Base-by-base conservation (phyloP, 2,888 invertebrate species). In the Lymantria dispar region DNA sequence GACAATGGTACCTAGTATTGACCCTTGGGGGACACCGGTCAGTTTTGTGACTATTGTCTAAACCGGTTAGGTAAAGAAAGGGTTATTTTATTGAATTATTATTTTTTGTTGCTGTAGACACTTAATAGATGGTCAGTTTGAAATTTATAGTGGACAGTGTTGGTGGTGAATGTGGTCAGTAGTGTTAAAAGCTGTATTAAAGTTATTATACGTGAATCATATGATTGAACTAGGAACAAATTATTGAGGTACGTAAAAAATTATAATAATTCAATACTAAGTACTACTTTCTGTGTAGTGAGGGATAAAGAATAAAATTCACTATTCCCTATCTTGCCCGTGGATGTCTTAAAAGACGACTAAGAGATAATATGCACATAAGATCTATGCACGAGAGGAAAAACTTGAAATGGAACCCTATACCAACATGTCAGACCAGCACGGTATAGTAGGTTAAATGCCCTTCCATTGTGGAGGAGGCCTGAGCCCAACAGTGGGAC, bases 1-100 rank as follows among this genome's bases (percentile, higher is more conserved):
- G 68, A 74, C 68, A 78, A 72, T 73, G 77, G 79, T 50, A 64
- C 78, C 76, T 64, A 82, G 72, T 65, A 67, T 62, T 87, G 87
- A 89, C 90, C 89, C 89, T 74, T 84, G 78, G 77, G 85, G 83
- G 74, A 85, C 83, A 79, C 85, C 86, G 87, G 87, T 85, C 87
- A 88, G 73, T 86, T 79, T 76, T 60, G 68, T 71, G 62, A 3
- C 3, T 76, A 78, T 69, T 73, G 70, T 70, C 61, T 58, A 64
- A 86, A 88, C 90, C 85, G 83, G 89, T 87, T 80, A 72, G 62
- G 68, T 70, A 58, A 74, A 60, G 63, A 77, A 83, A 80, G 86
- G 84, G 83, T 80, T 81, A 61, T 70, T 76, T 75, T 59, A 60
- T 12, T 50, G 59, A 68, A 76, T 78, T 79, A 74, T 80, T 85